Evolutionary conservation across 2,888 invertebrate genomes (phyloP).

Genomic region (Eupithecia abbreviata): DNA sequence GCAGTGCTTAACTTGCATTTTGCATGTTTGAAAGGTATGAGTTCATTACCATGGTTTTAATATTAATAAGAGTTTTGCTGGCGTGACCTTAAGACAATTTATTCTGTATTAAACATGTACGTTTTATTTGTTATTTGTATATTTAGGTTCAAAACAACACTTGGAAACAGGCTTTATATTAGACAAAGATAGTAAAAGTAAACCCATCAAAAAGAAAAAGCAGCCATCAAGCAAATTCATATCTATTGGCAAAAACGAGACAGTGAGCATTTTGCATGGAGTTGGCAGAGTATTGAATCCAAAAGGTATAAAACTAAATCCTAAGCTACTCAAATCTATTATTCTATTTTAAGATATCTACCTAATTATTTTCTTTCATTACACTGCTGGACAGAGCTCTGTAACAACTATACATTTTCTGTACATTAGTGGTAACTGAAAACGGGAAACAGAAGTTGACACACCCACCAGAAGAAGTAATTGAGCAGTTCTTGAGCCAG

Average conservation of each 20-base stretch:
- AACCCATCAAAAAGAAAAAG: conserved; percentile 75
- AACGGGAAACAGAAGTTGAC: conserved; percentile 74
- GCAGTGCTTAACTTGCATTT: conserved; percentile 94
- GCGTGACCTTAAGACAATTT: neutral
- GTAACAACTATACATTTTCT: neutral
- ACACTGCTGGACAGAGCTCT: too few relatives aligned
- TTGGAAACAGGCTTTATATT: conserved; percentile 71
- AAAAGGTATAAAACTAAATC: conserved; percentile 81
- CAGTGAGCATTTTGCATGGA: conserved; percentile 89
- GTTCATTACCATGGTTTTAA: neutral
- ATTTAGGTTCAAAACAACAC: conserved; percentile 64
- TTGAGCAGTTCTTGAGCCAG: conserved; percentile 87
- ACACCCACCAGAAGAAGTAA: conserved; percentile 86
- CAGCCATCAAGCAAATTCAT: conserved; percentile 70
- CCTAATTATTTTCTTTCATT: too few relatives aligned
- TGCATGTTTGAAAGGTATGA: conserved; percentile 87
- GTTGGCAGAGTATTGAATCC: conserved; percentile 91
- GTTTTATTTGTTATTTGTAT: neutral
- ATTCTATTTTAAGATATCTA: too few relatives aligned
- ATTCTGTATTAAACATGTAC: neutral
- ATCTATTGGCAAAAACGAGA: conserved; percentile 86
- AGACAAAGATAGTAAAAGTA: conserved; percentile 70
- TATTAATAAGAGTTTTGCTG: neutral
- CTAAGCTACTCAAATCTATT: neutral
- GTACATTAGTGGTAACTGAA: conserved; percentile 56